These are phyloP conservation scores for Zoanthus sansibaricus DNA, from an alignment of 92 coral and sea anemone genomes.

Conservation along the genomic window DNA sequence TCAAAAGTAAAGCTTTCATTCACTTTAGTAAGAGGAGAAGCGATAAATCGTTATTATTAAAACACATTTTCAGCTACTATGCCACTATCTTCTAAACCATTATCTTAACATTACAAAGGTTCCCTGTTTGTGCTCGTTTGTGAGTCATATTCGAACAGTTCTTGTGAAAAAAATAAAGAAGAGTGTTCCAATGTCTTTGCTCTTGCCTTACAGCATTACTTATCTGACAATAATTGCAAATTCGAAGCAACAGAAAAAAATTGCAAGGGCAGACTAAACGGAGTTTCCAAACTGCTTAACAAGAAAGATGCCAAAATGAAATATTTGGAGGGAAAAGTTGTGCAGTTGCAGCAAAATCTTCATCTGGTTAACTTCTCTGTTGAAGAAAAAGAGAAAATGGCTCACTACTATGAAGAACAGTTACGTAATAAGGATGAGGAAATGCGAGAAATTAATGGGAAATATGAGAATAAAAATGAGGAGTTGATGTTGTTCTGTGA, in stretches of 20 bases:
- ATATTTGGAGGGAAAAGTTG: slow-evolving; percentile 80
- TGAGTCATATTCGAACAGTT: background rate
- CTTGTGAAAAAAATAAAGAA: slow-evolving; percentile 26
- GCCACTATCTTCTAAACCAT: background rate
- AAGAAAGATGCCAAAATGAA: slow-evolving; percentile 56
- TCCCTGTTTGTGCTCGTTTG: background rate
- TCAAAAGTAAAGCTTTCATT: background rate
- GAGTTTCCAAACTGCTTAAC: slow-evolving; percentile 49
- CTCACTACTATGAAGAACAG: slow-evolving; percentile 61
- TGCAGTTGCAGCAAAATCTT: slow-evolving; percentile 86
- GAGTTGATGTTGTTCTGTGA: slow-evolving; percentile 67
- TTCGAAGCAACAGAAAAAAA: slow-evolving; percentile 37
- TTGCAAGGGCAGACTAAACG: slow-evolving; percentile 1
- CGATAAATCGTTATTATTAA: no score
- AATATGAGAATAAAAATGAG: slow-evolving; percentile 67
- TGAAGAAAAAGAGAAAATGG: slow-evolving; percentile 63
- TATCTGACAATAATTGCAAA: slow-evolving; percentile 34
- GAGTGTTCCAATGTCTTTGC: slow-evolving; percentile 31
- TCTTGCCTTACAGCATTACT: slow-evolving; percentile 33
- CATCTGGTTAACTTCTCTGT: slow-evolving; percentile 75
- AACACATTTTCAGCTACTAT: background rate
- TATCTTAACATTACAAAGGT: background rate
- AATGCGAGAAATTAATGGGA: slow-evolving; percentile 61
- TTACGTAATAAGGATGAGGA: slow-evolving; percentile 63
- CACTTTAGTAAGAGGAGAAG: no score